Evolutionary conservation across 1,140 invertebrate genomes (phyloP).

Genomic region (Hermetia illucens): DNA sequence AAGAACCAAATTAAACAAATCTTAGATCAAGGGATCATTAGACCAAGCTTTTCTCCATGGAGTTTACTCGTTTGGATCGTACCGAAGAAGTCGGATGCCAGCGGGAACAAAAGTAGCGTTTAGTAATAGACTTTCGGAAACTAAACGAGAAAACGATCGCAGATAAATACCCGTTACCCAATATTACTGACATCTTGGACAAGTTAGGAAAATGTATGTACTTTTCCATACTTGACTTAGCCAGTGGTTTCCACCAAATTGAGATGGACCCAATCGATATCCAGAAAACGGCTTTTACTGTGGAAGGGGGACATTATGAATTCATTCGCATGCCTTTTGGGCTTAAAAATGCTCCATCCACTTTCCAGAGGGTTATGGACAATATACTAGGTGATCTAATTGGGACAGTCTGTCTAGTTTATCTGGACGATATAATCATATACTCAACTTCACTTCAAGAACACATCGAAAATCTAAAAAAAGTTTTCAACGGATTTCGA

Average conservation of each 20-base stretch:
- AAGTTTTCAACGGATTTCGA: conserved; percentile 23
- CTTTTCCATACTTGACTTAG: conserved; percentile 2
- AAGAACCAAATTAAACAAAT: conserved; percentile 17
- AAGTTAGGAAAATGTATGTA: background rate
- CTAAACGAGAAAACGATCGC: conserved; percentile 8
- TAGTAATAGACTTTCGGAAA: conserved; percentile 17
- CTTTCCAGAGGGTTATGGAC: conserved; percentile 20
- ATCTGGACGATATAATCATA: conserved; percentile 7
- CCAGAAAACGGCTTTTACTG: conserved; percentile 1
- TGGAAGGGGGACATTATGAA: background rate
- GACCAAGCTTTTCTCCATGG: conserved; percentile 2
- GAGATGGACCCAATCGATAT: background rate
- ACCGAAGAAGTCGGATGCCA: conserved; percentile 11
- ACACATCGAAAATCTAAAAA: conserved; percentile 16
- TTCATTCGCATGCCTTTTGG: conserved; percentile 17
- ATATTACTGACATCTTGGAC: conserved; percentile 2
- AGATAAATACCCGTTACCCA: background rate
- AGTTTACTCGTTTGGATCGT: conserved; percentile 7
- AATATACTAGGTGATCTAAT: background rate
- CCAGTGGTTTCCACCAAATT: no score
- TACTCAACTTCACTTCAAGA: conserved; percentile 9
- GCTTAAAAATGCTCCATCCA: conserved; percentile 10
- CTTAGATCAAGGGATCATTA: conserved; percentile 8
- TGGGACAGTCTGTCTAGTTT: conserved; percentile 3
- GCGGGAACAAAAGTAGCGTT: conserved; percentile 9